A percentile compares a stretch with the other conserved stretches of the same genome.
Evolutionary conservation across 2,113 vertebrate genomes (phyloP).

Genomic region (Brachypodius melanocephalos): DNA sequence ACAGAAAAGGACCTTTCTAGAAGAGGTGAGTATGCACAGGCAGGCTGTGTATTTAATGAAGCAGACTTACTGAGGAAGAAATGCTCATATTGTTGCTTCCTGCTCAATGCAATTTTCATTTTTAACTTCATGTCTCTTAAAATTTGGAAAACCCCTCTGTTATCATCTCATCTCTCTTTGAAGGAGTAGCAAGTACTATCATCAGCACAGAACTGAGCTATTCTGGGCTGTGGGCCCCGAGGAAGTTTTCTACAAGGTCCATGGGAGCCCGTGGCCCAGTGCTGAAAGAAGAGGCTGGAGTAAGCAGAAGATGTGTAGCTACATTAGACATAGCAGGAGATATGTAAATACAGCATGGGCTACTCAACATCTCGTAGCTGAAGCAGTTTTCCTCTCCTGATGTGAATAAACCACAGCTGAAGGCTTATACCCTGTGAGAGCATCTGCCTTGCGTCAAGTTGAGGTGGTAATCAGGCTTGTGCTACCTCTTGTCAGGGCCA

Average conservation of each 20-base stretch:
- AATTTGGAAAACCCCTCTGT: background rate
- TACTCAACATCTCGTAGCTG: background rate
- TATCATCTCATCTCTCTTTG: background rate
- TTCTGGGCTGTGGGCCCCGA: background rate
- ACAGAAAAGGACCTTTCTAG: background rate
- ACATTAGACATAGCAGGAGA: background rate
- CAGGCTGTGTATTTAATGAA: background rate
- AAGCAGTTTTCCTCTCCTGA: background rate
- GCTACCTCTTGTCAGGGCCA: background rate
- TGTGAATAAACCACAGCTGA: background rate
- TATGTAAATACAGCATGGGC: background rate
- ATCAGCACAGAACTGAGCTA: background rate
- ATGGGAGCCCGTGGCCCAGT: rapidly evolving
- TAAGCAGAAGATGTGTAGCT: background rate
- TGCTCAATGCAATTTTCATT: background rate
- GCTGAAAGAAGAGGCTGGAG: background rate
- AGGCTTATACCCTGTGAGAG: background rate
- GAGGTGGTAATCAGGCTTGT: background rate
- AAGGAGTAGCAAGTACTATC: background rate
- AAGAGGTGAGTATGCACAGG: background rate
- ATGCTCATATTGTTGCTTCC: background rate
- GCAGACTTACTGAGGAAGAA: background rate
- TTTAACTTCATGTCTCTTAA: background rate
- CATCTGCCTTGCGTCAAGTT: background rate
- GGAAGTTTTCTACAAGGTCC: background rate